phyloP scores from a whole-genome alignment of 1,140 invertebrate genomes.

The Drosophila prosaltans region DNA sequence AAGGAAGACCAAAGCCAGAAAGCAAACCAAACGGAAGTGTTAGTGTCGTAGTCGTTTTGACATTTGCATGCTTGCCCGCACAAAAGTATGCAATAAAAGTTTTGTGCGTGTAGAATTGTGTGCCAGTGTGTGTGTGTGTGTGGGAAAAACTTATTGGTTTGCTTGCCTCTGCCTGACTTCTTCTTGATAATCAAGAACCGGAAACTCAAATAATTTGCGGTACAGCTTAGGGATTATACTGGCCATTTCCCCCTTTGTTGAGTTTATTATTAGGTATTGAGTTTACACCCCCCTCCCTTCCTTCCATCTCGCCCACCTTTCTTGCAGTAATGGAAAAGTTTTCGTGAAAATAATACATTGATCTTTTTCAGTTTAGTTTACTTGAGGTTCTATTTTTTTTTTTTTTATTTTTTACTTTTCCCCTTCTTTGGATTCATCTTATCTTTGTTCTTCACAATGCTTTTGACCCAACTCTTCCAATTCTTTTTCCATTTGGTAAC shows the following conservation, averaged over 20 bases:
- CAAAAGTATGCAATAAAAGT: slow-evolving; percentile 50
- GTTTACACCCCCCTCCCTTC: neutral
- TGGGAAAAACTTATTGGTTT: slow-evolving; percentile 55
- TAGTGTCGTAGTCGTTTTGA: slow-evolving; percentile 60
- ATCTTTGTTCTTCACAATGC: slow-evolving; percentile 25
- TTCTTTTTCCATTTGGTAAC: slow-evolving; percentile 62
- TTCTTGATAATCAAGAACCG: slow-evolving; percentile 60
- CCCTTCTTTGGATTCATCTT: neutral
- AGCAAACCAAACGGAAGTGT: slow-evolving; percentile 54
- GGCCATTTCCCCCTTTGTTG: slow-evolving; percentile 31
- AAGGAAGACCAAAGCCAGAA: slow-evolving; percentile 11
- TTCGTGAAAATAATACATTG: neutral
- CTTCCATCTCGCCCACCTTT: neutral
- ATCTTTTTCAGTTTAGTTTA: neutral
- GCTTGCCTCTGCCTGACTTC: slow-evolving; percentile 23
- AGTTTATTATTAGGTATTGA: slow-evolving; percentile 41
- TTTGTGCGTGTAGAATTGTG: slow-evolving; percentile 14
- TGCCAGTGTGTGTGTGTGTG: slow-evolving; percentile 13
- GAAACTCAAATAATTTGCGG: slow-evolving; percentile 69
- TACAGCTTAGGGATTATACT: slow-evolving; percentile 49
- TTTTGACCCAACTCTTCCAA: slow-evolving; percentile 63
- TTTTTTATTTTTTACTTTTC: neutral
- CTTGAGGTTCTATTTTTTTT: neutral
- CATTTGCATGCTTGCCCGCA: slow-evolving; percentile 63
- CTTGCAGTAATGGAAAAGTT: neutral